Percentiles rank a stretch among this genome's conserved stretches.
These are phyloP conservation scores for Drymonia ruficornis DNA, from an alignment of 2,888 invertebrate species.

Conservation along the genomic window DNA sequence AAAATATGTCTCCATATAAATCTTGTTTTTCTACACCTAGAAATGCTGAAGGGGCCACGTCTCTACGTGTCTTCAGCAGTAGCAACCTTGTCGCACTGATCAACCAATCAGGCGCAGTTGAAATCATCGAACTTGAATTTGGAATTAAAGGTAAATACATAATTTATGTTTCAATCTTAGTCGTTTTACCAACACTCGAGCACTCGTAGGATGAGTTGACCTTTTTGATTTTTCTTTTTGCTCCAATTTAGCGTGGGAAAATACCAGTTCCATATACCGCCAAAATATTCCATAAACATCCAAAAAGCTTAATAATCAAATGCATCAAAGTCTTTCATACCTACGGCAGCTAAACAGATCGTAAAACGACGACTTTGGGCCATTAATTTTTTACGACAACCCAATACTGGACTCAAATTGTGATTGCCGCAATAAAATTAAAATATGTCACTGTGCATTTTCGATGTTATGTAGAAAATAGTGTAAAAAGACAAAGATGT, in stretches of 20 bases:
- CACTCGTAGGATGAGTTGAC: conserved; percentile 5
- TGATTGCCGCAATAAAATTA: conserved; percentile 24
- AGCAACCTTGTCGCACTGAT: too few species aligned
- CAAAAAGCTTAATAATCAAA: neutral
- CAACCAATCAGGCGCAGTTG: too few species aligned
- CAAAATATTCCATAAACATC: neutral
- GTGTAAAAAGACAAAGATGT: neutral
- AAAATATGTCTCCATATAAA: too few species aligned
- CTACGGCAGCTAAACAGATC: conserved; percentile 31
- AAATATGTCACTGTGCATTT: neutral
- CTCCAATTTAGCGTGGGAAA: neutral
- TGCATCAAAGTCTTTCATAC: conserved; percentile 8
- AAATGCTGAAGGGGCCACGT: too few species aligned
- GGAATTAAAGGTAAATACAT: too few species aligned
- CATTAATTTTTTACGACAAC: conserved; percentile 30
- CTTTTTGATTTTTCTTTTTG: conserved; percentile 9
- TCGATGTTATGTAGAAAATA: neutral
- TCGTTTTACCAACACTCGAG: neutral
- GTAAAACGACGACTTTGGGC: conserved; percentile 21
- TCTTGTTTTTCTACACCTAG: too few species aligned
- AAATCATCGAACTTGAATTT: too few species aligned
- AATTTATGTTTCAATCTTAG: neutral
- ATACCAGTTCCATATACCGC: neutral
- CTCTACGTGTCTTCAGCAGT: too few species aligned
- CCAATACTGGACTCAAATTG: conserved; percentile 18